Evolutionary conservation across 2,113 vertebrate genomes (phyloP).

Genomic region (Pelusios castaneus): DNA sequence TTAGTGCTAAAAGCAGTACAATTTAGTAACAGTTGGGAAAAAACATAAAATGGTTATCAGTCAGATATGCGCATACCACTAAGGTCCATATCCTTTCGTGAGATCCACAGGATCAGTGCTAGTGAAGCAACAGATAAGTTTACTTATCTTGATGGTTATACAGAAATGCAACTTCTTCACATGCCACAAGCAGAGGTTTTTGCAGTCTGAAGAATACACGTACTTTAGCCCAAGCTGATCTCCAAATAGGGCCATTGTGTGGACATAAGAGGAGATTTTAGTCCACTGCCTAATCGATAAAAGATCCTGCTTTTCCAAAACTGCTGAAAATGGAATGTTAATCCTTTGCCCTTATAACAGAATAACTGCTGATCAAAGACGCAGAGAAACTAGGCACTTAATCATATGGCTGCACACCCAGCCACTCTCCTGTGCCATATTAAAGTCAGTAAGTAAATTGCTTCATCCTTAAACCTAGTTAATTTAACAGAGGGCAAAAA

Average conservation of each 20-base stretch:
- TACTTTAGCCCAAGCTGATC: background rate
- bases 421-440: background rate
- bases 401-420: background rate
- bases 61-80: background rate
- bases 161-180: background rate
- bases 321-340: background rate
- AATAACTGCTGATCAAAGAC: background rate
- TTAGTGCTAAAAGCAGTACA: background rate
- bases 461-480: background rate
- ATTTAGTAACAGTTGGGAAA: background rate
- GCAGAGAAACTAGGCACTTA: background rate
- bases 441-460: background rate
- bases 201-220: background rate
- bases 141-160: background rate
- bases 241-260: background rate
- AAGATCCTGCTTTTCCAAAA: background rate
- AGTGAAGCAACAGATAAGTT: background rate
- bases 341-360: background rate
- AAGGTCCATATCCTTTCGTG: fast-evolving
- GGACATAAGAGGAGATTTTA: background rate
- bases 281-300: fast-evolving
- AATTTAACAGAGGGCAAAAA: background rate
- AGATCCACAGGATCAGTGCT: background rate
- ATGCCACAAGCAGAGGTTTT: background rate
- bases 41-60: background rate